These are phyloP conservation scores for Muscicapa comitata DNA, from an alignment of 2,797 vertebrate genomes.

Conservation along the genomic window DNA sequence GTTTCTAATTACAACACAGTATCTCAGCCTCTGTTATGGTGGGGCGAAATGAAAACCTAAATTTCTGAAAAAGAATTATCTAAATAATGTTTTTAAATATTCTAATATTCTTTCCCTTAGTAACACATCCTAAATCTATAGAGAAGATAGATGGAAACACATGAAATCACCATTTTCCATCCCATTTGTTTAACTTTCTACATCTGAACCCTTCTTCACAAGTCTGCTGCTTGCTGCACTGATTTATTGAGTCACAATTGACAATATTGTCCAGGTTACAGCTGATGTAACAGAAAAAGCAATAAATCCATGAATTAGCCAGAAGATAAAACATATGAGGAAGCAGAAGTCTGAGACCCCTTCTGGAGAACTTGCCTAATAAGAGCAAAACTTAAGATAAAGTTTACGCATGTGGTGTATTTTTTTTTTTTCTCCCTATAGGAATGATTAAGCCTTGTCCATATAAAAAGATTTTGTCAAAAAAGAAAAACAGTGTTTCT, in stretches of 20 bases:
- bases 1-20: neutral
- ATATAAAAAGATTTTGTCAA: neutral
- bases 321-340: neutral
- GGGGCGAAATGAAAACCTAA: neutral
- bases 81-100: neutral
- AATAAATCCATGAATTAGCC: neutral
- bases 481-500: neutral
- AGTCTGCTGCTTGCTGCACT: neutral
- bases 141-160: neutral
- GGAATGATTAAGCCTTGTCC: neutral
- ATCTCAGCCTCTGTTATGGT: neutral
- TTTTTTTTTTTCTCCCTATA: neutral
- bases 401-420: rapidly evolving
- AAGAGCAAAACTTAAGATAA: neutral
- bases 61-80: neutral
- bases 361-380: neutral
- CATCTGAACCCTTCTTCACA: neutral
- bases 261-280: neutral
- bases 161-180: neutral
- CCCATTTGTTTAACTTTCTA: neutral
- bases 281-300: neutral
- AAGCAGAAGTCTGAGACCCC: neutral
- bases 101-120: neutral
- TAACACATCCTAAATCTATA: neutral
- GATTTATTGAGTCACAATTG: neutral